Percentiles rank a stretch among this genome's conserved stretches.
Conservation (phyloP, 2,888 invertebrate genomes). For the Agrotis ipsilon region DNA sequence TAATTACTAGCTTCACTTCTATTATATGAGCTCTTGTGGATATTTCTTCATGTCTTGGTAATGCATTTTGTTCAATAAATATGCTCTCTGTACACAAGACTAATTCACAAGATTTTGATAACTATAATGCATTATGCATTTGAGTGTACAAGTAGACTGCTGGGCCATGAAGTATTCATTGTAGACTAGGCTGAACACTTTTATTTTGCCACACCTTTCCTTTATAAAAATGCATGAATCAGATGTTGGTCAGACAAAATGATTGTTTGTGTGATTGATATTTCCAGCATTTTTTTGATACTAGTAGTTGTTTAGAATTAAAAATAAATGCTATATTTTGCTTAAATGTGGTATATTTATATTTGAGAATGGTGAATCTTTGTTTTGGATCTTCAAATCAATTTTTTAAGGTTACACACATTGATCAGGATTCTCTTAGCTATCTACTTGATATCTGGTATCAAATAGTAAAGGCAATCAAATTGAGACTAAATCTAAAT, state of each 20-base stretch:
- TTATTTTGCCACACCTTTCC: constrained; percentile 8
- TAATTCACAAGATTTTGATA: not conserved
- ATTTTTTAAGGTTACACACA: not conserved
- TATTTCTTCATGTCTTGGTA: not conserved
- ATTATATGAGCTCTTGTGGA: not conserved
- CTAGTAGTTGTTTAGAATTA: not conserved
- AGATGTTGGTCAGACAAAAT: not conserved
- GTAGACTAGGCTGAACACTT: not conserved
- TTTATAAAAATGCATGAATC: constrained; percentile 10
- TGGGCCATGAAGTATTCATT: not conserved
- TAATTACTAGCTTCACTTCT: not conserved
- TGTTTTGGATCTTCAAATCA: not conserved
- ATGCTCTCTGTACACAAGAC: not conserved
- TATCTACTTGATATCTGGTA: not conserved
- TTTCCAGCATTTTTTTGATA: not conserved
- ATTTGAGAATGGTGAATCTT: not conserved
- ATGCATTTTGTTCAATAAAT: not conserved
- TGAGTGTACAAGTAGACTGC: not conserved
- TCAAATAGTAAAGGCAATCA: too few relatives aligned
- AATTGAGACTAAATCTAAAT: not conserved
- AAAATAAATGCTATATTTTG: constrained; percentile 10
- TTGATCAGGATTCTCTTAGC: not conserved
- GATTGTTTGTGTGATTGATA: not conserved
- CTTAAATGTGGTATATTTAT: not conserved
- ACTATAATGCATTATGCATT: not conserved